Evolutionary conservation across 1,140 invertebrate genomes (phyloP), one percentile per base, ranked within the genome.

Genomic region (Apis mellifera): DNA sequence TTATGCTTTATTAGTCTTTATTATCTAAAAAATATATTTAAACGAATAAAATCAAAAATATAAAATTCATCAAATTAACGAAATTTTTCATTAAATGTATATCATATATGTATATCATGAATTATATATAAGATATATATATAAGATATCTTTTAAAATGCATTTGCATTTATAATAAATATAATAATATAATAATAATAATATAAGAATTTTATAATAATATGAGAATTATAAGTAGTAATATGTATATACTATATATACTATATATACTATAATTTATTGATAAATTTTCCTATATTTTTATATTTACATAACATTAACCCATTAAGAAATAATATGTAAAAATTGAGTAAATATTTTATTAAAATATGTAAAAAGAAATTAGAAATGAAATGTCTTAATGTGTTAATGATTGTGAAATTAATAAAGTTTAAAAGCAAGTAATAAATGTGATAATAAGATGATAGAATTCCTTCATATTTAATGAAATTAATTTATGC

Each of bases 1-100:
- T n/a, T n/a, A n/a, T n/a, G n/a, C 19, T 32, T 1, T 55, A 65
- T 81, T 72, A 81, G 79, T 81, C 72, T 81, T 81, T 26, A 50
- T 42, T 55, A 26, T 13, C 32, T 81, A 57, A 48, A 75, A 21
- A 21, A 72, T 23, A 72, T 17, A 57, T n/a, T 57, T 74, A 64
- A 81, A 26, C 55, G 11, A 5, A 23, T 55, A 66, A 48, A 57
- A 73, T 23, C 66, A 52, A n/a, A 32, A 42, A 55, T 13, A 3
- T 1, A 54, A n/a, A 65, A 55, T 42, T 32, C 8, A 32, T 54
- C 4, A 9, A 59, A 48, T 60, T 23, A 50, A 21, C 1, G 65
- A 19, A 32, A 70, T 50, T 78, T 52, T 19, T 26, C 0, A 42
- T 42, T 42, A 42, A 42, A 42, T 42, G 5, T 42, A 42, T 42